Conservation (phyloP, 1,140 invertebrate genomes). For the Tetragnatha versicolor region DNA sequence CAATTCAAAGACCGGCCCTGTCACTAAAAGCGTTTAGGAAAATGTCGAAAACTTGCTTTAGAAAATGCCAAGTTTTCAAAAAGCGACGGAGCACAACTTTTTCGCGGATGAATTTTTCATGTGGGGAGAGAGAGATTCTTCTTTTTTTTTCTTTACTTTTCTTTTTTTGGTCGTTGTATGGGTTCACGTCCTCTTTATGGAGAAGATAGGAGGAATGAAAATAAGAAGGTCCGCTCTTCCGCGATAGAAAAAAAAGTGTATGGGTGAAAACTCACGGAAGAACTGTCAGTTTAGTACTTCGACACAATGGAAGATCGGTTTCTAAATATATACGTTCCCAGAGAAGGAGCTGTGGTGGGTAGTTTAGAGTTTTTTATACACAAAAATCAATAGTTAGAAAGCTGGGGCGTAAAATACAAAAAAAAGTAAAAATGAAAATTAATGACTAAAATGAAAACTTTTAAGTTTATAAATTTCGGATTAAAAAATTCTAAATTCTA, state of each 20-base stretch:
- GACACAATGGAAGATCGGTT: slow-evolving; percentile 21
- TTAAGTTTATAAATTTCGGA: too few relatives aligned
- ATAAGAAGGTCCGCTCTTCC: background rate
- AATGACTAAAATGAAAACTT: too few relatives aligned
- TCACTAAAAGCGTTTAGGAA: slow-evolving; percentile 21
- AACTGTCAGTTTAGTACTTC: slow-evolving; percentile 15
- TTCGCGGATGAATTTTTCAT: slow-evolving; percentile 46
- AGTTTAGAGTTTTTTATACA: too few relatives aligned
- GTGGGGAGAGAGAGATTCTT: background rate
- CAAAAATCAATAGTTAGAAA: too few relatives aligned
- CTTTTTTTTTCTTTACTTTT: background rate
- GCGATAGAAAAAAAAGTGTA: background rate
- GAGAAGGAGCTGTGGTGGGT: too few relatives aligned
- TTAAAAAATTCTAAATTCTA: too few relatives aligned
- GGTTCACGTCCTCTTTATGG: slow-evolving; percentile 11
- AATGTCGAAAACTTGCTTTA: slow-evolving; percentile 41
- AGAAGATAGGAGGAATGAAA: slow-evolving; percentile 21
- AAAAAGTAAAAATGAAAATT: too few relatives aligned
- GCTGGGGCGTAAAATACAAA: too few relatives aligned
- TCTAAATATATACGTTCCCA: slow-evolving; percentile 17
- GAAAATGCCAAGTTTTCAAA: slow-evolving; percentile 48
- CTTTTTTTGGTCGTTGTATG: background rate
- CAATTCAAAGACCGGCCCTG: slow-evolving; percentile 25
- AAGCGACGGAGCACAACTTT: slow-evolving; percentile 50
- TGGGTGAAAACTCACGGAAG: slow-evolving; percentile 32